A percentile compares a stretch with the other conserved stretches of the same genome.
Conservation (phyloP, 2,113 vertebrate species). For the Boulengerochromis microlepis region DNA sequence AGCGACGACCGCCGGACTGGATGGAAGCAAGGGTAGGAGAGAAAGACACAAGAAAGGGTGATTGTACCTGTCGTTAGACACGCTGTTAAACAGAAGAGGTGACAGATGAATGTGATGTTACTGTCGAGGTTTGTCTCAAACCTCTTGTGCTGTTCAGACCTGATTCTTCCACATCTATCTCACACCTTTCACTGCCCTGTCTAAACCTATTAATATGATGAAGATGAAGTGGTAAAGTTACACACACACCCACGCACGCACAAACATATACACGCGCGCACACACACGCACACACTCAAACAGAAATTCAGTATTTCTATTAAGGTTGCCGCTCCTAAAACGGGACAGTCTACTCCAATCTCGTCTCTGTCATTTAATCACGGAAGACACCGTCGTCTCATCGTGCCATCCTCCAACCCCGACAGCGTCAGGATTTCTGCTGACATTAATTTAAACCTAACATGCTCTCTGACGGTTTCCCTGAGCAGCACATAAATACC, state of each 20-base stretch:
- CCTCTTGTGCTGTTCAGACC: background rate
- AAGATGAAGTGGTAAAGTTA: constrained; percentile 32
- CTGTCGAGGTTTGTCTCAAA: background rate
- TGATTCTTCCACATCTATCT: background rate
- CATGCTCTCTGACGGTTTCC: background rate
- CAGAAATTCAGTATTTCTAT: background rate
- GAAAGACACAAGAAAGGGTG: background rate
- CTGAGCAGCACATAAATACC: background rate
- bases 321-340: background rate
- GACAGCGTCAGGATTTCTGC: background rate
- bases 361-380: background rate
- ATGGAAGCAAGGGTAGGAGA: background rate
- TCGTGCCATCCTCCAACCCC: background rate
- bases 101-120: constrained; percentile 37
- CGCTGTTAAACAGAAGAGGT: background rate
- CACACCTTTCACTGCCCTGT: background rate
- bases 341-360: background rate
- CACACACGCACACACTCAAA: background rate
- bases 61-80: no score
- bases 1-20: constrained; percentile 49
- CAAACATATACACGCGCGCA: background rate
- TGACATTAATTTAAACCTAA: background rate
- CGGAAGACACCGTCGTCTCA: background rate
- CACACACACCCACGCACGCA: background rate
- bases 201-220: background rate